These are phyloP conservation scores for Mythimna lalbum DNA, from an alignment of 2,888 invertebrate genomes.

Conservation along the genomic window DNA sequence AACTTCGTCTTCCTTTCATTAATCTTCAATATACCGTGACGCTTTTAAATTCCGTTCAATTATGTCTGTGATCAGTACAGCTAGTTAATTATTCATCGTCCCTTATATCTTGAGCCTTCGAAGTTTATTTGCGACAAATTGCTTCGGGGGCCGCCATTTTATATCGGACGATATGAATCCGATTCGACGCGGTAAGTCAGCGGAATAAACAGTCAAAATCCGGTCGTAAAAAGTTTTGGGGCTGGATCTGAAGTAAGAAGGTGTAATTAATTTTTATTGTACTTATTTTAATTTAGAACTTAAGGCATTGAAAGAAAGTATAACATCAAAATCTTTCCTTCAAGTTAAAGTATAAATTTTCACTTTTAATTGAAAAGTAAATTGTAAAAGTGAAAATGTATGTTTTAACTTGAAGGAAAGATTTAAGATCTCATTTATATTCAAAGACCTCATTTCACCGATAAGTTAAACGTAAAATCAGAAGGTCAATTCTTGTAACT, in stretches of 20 bases:
- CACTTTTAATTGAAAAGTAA: not conserved
- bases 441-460: not conserved
- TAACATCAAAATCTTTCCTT: not conserved
- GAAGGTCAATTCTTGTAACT: too few relatives aligned
- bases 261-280: not conserved
- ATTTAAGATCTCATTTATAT: not conserved
- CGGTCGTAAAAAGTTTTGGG: slow-evolving; percentile 15
- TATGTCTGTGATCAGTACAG: slow-evolving; percentile 57
- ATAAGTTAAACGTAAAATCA: not conserved
- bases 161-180: slow-evolving; percentile 13
- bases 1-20: not conserved
- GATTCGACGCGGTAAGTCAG: slow-evolving; percentile 13
- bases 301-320: not conserved
- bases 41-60: slow-evolving; percentile 59
- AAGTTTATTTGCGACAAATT: slow-evolving; percentile 53
- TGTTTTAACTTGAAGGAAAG: not conserved
- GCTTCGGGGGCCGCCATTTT: slow-evolving; percentile 34
- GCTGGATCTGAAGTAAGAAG: not conserved
- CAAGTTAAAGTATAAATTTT: too few relatives aligned
- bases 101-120: slow-evolving; percentile 47
- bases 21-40: slow-evolving; percentile 14
- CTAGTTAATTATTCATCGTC: slow-evolving; percentile 63
- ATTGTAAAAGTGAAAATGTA: not conserved
- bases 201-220: slow-evolving; percentile 1
- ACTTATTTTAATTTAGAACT: not conserved